These are phyloP conservation scores for Andricus curvator DNA, from an alignment of 2,888 invertebrate genomes.

Conservation along the genomic window DNA sequence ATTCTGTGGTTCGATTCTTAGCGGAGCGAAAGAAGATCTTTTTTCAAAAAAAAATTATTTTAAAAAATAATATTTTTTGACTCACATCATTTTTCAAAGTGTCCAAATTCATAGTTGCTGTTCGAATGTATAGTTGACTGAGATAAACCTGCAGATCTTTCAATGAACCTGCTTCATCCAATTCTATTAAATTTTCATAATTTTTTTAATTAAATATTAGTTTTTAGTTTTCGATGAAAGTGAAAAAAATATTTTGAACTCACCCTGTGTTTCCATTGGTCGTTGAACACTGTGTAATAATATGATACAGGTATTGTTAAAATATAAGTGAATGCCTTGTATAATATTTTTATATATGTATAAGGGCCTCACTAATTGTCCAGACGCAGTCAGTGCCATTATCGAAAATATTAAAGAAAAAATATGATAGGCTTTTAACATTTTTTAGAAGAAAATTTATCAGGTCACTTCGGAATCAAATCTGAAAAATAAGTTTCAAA, in stretches of 20 bases:
- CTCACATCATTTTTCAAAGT: slow-evolving; percentile 66
- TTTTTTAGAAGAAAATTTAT: background rate
- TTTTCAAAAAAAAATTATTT: too few relatives aligned
- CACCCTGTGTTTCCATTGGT: slow-evolving; percentile 66
- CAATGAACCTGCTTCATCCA: slow-evolving; percentile 57
- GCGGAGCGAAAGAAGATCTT: too few relatives aligned
- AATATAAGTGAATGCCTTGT: slow-evolving; percentile 67
- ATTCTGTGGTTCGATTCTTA: too few relatives aligned
- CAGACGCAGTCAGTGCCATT: background rate
- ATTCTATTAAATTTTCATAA: slow-evolving; percentile 51
- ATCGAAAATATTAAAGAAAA: background rate
- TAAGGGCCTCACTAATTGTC: slow-evolving; percentile 62
- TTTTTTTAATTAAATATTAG: background rate
- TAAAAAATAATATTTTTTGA: background rate
- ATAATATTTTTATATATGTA: slow-evolving; percentile 66
- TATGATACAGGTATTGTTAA: slow-evolving; percentile 75
- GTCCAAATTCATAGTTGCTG: slow-evolving; percentile 68
- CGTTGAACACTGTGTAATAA: slow-evolving; percentile 65
- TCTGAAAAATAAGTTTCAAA: background rate
- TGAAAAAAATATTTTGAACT: slow-evolving; percentile 25
- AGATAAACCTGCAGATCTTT: slow-evolving; percentile 64
- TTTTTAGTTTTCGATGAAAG: background rate
- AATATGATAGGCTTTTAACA: background rate
- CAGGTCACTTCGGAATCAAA: background rate
- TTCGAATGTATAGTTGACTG: slow-evolving; percentile 65